phyloP scores from a whole-genome alignment of 2,797 vertebrate species.

The Hemitrygon akajei region DNA sequence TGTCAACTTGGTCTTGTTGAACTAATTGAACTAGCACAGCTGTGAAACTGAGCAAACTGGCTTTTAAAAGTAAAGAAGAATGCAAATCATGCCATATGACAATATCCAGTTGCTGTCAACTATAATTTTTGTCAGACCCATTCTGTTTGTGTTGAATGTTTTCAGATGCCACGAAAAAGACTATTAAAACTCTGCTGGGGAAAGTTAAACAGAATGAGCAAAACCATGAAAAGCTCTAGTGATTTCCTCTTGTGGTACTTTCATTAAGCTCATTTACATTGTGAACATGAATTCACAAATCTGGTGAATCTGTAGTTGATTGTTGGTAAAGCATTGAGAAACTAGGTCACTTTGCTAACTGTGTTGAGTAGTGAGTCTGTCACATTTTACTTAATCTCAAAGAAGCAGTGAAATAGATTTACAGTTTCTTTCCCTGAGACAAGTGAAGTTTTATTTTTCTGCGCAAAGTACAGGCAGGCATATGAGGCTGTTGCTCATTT shows the following conservation, averaged over 20 bases:
- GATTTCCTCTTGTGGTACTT: neutral
- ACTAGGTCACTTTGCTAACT: neutral
- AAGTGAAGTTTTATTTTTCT: neutral
- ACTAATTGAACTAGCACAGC: slow-evolving; percentile 45
- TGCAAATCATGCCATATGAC: slow-evolving; percentile 42
- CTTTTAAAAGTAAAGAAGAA: slow-evolving; percentile 40
- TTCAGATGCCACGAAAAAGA: slow-evolving; percentile 28
- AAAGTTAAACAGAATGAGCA: slow-evolving; percentile 33
- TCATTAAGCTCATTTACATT: slow-evolving; percentile 11
- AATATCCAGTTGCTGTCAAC: slow-evolving; percentile 40
- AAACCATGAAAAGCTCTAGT: neutral
- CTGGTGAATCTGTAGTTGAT: slow-evolving; percentile 12
- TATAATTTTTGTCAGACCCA: slow-evolving; percentile 35
- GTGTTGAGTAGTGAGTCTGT: neutral
- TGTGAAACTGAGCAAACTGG: slow-evolving; percentile 41
- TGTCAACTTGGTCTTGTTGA: slow-evolving; percentile 36
- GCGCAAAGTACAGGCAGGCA: neutral
- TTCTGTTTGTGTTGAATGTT: slow-evolving; percentile 36
- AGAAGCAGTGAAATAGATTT: neutral
- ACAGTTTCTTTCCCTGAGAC: neutral
- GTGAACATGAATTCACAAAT: neutral
- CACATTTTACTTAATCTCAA: slow-evolving; percentile 3
- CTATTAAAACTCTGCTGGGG: slow-evolving; percentile 27
- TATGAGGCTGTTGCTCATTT: no score
- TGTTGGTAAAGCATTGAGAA: neutral